Base-by-base conservation (phyloP, 2,888 invertebrate species). In the Apotomis betuletana region DNA sequence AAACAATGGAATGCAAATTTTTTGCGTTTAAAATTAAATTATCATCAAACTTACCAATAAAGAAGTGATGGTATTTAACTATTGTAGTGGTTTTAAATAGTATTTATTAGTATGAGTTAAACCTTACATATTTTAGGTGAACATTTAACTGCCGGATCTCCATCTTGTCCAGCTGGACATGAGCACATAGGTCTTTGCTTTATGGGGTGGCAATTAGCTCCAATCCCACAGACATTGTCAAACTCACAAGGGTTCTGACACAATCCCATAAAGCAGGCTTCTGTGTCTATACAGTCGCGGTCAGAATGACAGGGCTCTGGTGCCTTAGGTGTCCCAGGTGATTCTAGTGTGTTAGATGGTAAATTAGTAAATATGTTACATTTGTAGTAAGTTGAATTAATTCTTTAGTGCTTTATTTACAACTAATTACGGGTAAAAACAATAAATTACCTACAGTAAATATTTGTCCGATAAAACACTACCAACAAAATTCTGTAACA, bases 171-270 rank as follows among this genome's bases (percentile, higher is more conserved):
- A 80, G 95, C 95, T 49, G 96, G 96, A 90, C 97, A 97, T 83
- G 95, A 95, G 91, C 97, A 97, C 91, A 96, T 95, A 74, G 97
- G 96, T 86, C 96, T 95, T 94, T 97, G 97, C 94, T 96, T 96
- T 93, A 96, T 95, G 79, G 96, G 96, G 83, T 95, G 95, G 89
- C 97, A 97, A 85, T 95, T 95, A 78, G 97, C 96, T 89, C 95
- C 95, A 77, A 94, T 86, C 78, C 96, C 96, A 93, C 97, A 97
- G 77, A 95, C 95, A 89, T 95, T 95, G 86, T 95, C 95, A 95
- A 97, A 95, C 88, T 96, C 96, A 92, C 97, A 97, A 80, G 97
- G 97, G 91, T 97, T 95, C 89, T 96, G 96, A 91, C 97, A 97
- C 81, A 95, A 91, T 83, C 96, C 96, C 95, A 96, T 96, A 91